phyloP scores from a whole-genome alignment of 2,888 invertebrate genomes.

The Saturnia japonica region DNA sequence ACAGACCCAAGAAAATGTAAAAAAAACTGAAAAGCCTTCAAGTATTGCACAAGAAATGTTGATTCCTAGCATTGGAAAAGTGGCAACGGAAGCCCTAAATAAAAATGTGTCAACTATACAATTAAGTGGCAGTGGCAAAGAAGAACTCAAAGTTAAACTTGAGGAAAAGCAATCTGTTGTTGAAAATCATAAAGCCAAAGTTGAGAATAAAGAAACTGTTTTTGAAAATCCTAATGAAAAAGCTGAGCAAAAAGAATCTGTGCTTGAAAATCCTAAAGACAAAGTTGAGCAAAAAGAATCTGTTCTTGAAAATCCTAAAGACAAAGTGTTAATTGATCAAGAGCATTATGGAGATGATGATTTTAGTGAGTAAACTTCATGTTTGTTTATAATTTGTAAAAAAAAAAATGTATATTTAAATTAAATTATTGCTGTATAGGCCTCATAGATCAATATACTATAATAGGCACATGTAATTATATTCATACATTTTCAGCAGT shows the following conservation, averaged over 20 bases:
- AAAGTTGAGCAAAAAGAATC: conserved; percentile 33
- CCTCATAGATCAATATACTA: no score
- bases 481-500: no score
- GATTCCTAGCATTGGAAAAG: conserved; percentile 18
- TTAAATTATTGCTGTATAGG: no score
- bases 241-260: conserved; percentile 31
- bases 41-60: conserved; percentile 5
- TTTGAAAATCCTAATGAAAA: conserved; percentile 36
- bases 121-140: conserved; percentile 2
- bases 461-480: no score
- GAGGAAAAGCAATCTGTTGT: conserved; percentile 33
- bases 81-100: conserved; percentile 25
- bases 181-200: conserved; percentile 37
- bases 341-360: conserved; percentile 39
- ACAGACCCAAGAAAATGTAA: conserved; percentile 2
- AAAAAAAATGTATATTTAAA: no score
- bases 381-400: background rate
- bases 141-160: background rate
- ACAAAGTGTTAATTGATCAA: conserved; percentile 28
- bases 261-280: conserved; percentile 36
- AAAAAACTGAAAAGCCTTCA: conserved; percentile 20
- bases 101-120: background rate
- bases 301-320: conserved; percentile 37
- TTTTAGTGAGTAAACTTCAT: conserved; percentile 26
- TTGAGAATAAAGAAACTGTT: conserved; percentile 32